These are phyloP conservation scores for Nibea albiflora DNA, from an alignment of 2,113 vertebrate genomes.

Conservation along the genomic window DNA sequence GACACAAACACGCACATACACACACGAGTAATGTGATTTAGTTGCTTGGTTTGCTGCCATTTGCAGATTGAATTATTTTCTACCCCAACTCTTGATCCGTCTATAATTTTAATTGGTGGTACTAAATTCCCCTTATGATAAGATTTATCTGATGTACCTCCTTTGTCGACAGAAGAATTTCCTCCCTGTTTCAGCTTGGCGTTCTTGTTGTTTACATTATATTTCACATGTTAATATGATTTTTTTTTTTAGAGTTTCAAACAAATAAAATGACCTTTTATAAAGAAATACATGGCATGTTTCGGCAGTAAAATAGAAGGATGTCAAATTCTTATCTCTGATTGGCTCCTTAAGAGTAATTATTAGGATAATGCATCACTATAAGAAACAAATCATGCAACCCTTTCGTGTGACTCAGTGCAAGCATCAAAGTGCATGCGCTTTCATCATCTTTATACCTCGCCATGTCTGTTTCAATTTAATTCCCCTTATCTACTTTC, in stretches of 20 bases:
- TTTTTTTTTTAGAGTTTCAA: background rate
- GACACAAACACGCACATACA: slow-evolving; percentile 18
- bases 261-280: background rate
- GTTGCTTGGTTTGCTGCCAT: slow-evolving; percentile 74
- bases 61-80: slow-evolving; percentile 61
- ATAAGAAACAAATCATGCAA: background rate
- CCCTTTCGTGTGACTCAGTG: background rate
- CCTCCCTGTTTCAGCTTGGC: background rate
- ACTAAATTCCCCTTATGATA: background rate
- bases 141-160: background rate
- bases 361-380: background rate
- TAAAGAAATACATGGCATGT: background rate
- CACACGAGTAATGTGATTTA: slow-evolving; percentile 74
- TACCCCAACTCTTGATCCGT: slow-evolving; percentile 6
- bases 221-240: background rate
- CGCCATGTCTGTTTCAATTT: background rate
- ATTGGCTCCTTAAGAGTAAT: background rate
- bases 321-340: background rate
- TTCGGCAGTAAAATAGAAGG: background rate
- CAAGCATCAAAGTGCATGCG: background rate
- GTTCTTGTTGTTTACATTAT: background rate
- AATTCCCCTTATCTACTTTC: slow-evolving; percentile 15
- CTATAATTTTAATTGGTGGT: slow-evolving; percentile 13
- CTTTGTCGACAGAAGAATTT: background rate
- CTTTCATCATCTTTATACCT: slow-evolving; percentile 26